A percentile compares a stretch with the other conserved stretches of the same genome.
These are phyloP conservation scores for Euura saliciscinereae DNA, from an alignment of 1,140 invertebrate species.

Conservation along the genomic window DNA sequence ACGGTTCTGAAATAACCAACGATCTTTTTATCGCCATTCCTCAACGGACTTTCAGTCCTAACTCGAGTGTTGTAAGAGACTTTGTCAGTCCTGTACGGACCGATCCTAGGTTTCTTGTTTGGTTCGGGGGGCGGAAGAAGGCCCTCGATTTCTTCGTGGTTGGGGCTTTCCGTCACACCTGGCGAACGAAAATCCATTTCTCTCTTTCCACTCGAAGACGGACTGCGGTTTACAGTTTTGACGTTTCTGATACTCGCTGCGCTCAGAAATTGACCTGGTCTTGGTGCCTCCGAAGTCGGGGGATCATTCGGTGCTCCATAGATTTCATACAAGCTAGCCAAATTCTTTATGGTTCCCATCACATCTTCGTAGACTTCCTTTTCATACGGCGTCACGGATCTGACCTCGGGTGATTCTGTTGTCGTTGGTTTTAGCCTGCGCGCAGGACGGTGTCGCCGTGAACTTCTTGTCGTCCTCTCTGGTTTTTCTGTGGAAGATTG, in stretches of 20 bases:
- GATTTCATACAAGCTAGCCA: slow-evolving; percentile 21
- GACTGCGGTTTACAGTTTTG: background rate
- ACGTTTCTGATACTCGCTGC: background rate
- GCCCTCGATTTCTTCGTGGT: slow-evolving; percentile 23
- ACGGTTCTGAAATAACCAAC: slow-evolving; percentile 26
- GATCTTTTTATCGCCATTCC: background rate
- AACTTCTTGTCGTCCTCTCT: slow-evolving; percentile 8
- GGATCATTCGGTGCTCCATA: background rate
- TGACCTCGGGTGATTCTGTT: slow-evolving; percentile 4
- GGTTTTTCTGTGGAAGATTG: slow-evolving; percentile 11
- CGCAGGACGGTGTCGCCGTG: background rate
- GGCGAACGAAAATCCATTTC: slow-evolving; percentile 16
- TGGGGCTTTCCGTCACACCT: slow-evolving; percentile 14
- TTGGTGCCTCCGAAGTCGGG: background rate
- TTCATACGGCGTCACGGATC: slow-evolving; percentile 33
- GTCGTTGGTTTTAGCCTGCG: slow-evolving; percentile 6
- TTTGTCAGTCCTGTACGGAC: slow-evolving; percentile 20
- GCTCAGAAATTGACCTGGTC: background rate
- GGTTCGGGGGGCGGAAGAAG: slow-evolving; percentile 24
- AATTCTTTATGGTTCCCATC: slow-evolving; percentile 52
- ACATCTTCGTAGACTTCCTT: slow-evolving; percentile 54
- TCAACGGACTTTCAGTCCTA: slow-evolving; percentile 8
- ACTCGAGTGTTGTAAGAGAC: slow-evolving; percentile 21
- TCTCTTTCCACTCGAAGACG: background rate
- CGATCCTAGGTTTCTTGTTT: slow-evolving; percentile 8